These are phyloP conservation scores for Nowickia ferox DNA, from an alignment of 2,888 invertebrate genomes.

Conservation along the genomic window DNA sequence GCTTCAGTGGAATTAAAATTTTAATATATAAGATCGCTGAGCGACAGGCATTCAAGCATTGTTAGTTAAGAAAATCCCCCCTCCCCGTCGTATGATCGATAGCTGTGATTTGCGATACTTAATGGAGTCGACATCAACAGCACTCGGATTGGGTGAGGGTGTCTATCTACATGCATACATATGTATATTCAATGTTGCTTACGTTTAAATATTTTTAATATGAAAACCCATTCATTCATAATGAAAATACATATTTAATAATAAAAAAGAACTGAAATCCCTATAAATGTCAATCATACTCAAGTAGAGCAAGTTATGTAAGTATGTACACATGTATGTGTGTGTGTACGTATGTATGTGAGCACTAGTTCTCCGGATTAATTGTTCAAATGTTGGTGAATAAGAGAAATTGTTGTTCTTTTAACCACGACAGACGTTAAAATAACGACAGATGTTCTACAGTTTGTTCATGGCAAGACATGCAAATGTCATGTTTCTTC, in stretches of 20 bases:
- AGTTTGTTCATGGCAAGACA: slow-evolving; percentile 73
- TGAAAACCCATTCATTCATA: slow-evolving; percentile 38
- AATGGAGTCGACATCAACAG: neutral
- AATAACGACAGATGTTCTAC: slow-evolving; percentile 80
- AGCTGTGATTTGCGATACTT: slow-evolving; percentile 22
- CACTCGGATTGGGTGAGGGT: slow-evolving; percentile 21
- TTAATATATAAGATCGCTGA: slow-evolving; percentile 34
- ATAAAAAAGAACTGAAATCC: slow-evolving; percentile 64
- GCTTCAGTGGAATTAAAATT: slow-evolving; percentile 32
- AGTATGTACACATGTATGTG: neutral
- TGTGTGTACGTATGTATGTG: too few relatives aligned
- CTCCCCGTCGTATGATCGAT: slow-evolving; percentile 55
- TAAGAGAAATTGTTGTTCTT: slow-evolving; percentile 45
- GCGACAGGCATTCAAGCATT: neutral
- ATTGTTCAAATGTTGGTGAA: slow-evolving; percentile 54
- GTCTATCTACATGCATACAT: too few relatives aligned
- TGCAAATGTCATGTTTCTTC: slow-evolving; percentile 76
- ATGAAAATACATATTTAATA: slow-evolving; percentile 54
- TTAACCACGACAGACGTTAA: slow-evolving; percentile 63
- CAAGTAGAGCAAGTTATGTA: slow-evolving; percentile 59
- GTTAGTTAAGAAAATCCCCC: slow-evolving; percentile 37
- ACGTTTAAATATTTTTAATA: slow-evolving; percentile 8
- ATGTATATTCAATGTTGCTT: slow-evolving; percentile 22
- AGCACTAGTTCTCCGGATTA: slow-evolving; percentile 47
- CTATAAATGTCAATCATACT: slow-evolving; percentile 78